Conservation (phyloP, 2,797 vertebrate genomes). For the Echiichthys vipera region DNA sequence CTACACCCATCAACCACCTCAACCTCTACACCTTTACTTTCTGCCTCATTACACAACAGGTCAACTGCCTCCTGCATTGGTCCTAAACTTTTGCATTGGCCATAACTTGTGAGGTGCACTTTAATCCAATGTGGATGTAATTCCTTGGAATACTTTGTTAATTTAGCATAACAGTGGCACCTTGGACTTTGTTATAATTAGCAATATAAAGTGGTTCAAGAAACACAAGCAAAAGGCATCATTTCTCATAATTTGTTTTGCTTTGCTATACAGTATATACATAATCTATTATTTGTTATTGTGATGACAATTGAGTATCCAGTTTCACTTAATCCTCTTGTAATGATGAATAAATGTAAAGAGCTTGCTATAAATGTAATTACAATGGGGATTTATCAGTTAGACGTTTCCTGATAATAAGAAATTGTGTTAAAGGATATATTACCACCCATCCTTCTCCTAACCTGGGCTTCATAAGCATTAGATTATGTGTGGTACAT, state of each 20-base stretch:
- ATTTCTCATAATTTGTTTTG: not conserved
- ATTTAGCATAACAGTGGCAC: too few species aligned
- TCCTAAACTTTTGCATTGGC: too few species aligned
- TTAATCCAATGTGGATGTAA: not conserved
- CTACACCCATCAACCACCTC: not conserved
- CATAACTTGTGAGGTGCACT: too few species aligned
- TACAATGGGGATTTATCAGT: not conserved
- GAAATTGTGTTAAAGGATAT: not conserved
- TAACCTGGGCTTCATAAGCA: not conserved
- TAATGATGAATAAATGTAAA: not conserved
- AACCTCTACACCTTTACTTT: not conserved
- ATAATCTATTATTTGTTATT: not conserved
- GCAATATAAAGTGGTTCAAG: too few species aligned
- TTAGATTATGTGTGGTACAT: not conserved
- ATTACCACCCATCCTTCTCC: not conserved
- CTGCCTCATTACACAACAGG: too few species aligned
- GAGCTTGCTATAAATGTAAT: not conserved
- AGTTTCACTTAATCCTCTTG: not conserved
- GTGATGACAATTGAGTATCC: not conserved
- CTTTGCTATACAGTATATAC: not conserved
- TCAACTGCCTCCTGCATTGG: too few species aligned
- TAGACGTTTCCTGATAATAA: not conserved
- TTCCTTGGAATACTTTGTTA: not conserved
- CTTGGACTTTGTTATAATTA: not conserved
- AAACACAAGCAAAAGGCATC: not conserved